Conservation (phyloP, 2,888 invertebrate species). For the Bombylius discolor region DNA sequence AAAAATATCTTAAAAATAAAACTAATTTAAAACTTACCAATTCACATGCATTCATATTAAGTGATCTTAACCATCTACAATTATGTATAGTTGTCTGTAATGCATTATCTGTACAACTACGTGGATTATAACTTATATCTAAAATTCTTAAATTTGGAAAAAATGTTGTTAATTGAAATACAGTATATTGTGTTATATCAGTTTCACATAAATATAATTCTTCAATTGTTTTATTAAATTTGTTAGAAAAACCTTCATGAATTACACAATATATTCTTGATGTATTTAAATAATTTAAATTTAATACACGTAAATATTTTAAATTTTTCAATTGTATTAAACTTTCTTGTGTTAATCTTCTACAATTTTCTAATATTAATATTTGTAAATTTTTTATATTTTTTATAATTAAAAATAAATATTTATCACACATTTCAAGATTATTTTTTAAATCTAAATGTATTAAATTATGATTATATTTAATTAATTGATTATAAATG, state of each 20-base stretch:
- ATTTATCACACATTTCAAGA: slow-evolving; percentile 49
- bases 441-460: slow-evolving; percentile 51
- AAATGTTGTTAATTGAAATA: slow-evolving; percentile 46
- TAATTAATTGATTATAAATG: too few relatives aligned
- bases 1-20: too few relatives aligned
- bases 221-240: slow-evolving; percentile 38
- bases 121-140: slow-evolving; percentile 54
- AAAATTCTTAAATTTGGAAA: slow-evolving; percentile 45
- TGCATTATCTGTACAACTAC: slow-evolving; percentile 54
- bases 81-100: slow-evolving; percentile 54
- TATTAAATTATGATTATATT: slow-evolving; percentile 30
- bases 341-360: slow-evolving; percentile 49
- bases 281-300: slow-evolving; percentile 54
- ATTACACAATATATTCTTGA: slow-evolving; percentile 43
- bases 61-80: slow-evolving; percentile 42
- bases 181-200: slow-evolving; percentile 47
- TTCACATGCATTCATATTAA: slow-evolving; percentile 44
- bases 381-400: slow-evolving; percentile 44
- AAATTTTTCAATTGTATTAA: slow-evolving; percentile 43
- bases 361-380: slow-evolving; percentile 50
- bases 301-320: slow-evolving; percentile 43
- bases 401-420: slow-evolving; percentile 45
- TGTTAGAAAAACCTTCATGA: slow-evolving; percentile 44
- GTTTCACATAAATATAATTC: slow-evolving; percentile 45
- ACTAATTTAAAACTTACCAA: neutral